Base-by-base conservation (phyloP, 2,888 invertebrate genomes). In the Polietes domitor region DNA sequence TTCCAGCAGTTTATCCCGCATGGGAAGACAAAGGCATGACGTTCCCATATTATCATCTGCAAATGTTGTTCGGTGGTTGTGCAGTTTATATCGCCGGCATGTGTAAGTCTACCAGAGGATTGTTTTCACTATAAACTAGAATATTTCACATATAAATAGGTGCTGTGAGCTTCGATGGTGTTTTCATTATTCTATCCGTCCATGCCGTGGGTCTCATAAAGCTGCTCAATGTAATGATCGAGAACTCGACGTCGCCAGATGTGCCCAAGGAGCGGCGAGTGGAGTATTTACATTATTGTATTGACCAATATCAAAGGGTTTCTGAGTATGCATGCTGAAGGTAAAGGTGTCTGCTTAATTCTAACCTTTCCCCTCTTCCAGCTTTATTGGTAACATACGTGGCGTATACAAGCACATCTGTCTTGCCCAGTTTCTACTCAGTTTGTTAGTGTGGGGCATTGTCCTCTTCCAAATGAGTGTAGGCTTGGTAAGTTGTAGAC, bases 391-490 rank as follows among this genome's bases (percentile, higher is more conserved):
- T 12, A 87, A 88, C 9, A 15, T 91, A 0, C 88, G 89, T 41
- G 77, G 85, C 15, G 85, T 87, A 10, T 91, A 85, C 37, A 85
- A 86, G 15, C 89, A 91, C 17, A 83, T 90, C 3, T 88, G 87
- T n/a, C 77, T 91, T 2, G 72, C 88, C 2, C 91, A 91, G 75
- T 91, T 91, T 73, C 9, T 89, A 21, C 58, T 91, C 0, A 91
- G 90, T 55, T 86, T 91, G 7, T 70, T 91, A 0, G 79, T 85
- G 32, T 87, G 88, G 86, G 89, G 91, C 0, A 85, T 90, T 53
- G 86, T 88, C 0, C 85, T 91, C 10, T 90, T 90, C 68, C 88
- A 90, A 75, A 86, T 87, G 76, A 88, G 88, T 77, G 24, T 90
- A 63, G 88, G 89, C 19, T 47, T 90, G 80, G 91, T 91, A 86